A percentile compares a stretch with the other conserved stretches of the same genome.
Evolutionary conservation across 2,888 invertebrate genomes (phyloP).

Genomic region (Zygothrica quintamaculata): DNA sequence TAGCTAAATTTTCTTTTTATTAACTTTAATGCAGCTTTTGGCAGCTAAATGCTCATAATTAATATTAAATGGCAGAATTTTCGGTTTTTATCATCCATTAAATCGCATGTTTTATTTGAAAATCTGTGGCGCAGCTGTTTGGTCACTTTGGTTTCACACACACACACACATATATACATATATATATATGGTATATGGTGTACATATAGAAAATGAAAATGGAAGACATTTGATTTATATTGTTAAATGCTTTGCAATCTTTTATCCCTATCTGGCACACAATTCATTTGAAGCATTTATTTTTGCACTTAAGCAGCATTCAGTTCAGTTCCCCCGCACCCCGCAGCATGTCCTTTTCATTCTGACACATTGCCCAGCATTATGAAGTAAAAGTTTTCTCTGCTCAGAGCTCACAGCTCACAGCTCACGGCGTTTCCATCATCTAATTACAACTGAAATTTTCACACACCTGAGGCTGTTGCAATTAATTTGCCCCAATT

Average conservation of each 20-base stretch:
- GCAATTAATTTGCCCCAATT: conserved; percentile 77
- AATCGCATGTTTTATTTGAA: conserved; percentile 47
- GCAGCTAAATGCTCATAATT: conserved; percentile 38
- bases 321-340: conserved; percentile 45
- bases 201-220: no score
- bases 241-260: conserved; percentile 56
- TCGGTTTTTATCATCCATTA: conserved; percentile 44
- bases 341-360: not conserved
- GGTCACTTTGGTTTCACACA: conserved; percentile 53
- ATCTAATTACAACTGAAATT: conserved; percentile 75
- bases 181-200: no score
- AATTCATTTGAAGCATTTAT: conserved; percentile 43
- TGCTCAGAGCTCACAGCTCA: conserved; percentile 47
- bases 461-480: conserved; percentile 76
- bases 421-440: conserved; percentile 65
- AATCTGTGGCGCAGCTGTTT: conserved; percentile 62
- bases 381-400: conserved; percentile 59
- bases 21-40: no score
- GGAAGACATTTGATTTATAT: conserved; percentile 54
- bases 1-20: no score
- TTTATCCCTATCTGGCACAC: conserved; percentile 53
- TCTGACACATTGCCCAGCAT: conserved; percentile 58
- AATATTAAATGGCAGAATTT: conserved; percentile 39
- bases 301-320: conserved; percentile 44
- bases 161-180: conserved; percentile 30